Evolutionary conservation across 2,888 invertebrate genomes (phyloP), one percentile per base, ranked within the genome.

Genomic region (Hybos culiciformis): DNA sequence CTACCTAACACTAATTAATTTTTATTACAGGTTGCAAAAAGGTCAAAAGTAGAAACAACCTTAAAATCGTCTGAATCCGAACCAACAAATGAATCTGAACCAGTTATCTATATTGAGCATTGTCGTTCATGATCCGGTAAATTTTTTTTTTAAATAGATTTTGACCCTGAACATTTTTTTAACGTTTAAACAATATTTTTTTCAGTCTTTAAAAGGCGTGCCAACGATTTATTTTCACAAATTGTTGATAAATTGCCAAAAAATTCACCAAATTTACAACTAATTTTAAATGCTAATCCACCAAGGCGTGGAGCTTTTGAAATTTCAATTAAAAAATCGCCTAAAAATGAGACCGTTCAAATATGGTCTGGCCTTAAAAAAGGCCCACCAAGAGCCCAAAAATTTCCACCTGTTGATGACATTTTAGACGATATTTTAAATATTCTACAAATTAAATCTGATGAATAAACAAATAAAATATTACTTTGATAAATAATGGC

Each of bases 81-180:
- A 15, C 14, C 19, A 7, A 6, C 7, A 12, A 20, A 7, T 20
- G 39, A 45, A 31, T 11, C n/a, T 4, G 15, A 17, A 48, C 58
- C 62, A 3, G 59, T 61, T 26, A 53, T 64, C 7, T 60, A 56
- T 34, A 54, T 64, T 4, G 61, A 63, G 43, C 63, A 63, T 46
- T 64, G 63, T 33, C 59, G 60, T n/a, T 60, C 60, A 46, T 64
- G 63, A 60, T 56, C 54, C 37, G 61, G n/a, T n/a, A n/a, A n/a
- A n/a, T n/a, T n/a, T n/a, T n/a, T n/a, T n/a, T n/a, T n/a, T n/a
- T n/a, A n/a, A n/a, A n/a, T n/a, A n/a, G n/a, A n/a, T n/a, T n/a
- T n/a, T n/a, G n/a, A n/a, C n/a, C n/a, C n/a, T n/a, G n/a, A n/a
- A n/a, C n/a, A n/a, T n/a, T n/a, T n/a, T n/a, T n/a, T n/a, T n/a